These are phyloP conservation scores for Trachelus stipa DNA, from an alignment of 2,888 invertebrate genomes.

Conservation along the genomic window DNA sequence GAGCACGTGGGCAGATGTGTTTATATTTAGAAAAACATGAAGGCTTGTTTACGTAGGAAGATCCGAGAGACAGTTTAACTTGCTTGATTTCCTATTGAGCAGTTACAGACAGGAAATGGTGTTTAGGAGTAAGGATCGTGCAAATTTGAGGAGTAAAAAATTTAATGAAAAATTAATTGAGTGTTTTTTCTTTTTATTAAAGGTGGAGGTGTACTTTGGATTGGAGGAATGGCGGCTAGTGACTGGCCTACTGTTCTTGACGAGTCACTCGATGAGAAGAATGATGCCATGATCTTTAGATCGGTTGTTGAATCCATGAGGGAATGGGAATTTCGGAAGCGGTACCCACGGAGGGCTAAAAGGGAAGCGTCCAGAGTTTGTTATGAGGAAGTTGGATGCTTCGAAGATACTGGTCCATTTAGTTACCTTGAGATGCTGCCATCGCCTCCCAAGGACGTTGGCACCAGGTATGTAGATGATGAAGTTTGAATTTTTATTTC, in stretches of 20 bases:
- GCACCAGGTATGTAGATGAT: conserved; percentile 77
- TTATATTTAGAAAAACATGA: neutral
- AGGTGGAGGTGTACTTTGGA: neutral
- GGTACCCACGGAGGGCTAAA: conserved; percentile 71
- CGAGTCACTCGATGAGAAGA: conserved; percentile 79
- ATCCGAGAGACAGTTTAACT: neutral
- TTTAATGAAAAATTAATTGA: neutral
- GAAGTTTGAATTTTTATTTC: neutral
- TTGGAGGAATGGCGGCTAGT: conserved; percentile 42
- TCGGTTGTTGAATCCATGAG: conserved; percentile 80
- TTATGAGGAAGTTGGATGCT: conserved; percentile 91
- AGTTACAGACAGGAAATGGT: neutral
- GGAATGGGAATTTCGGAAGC: conserved; percentile 76
- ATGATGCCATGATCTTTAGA: conserved; percentile 78
- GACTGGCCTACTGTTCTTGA: conserved; percentile 71
- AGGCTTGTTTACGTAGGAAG: neutral
- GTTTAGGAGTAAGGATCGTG: neutral
- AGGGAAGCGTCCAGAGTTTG: conserved; percentile 86
- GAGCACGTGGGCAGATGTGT: neutral
- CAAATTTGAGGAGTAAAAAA: neutral
- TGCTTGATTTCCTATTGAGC: neutral
- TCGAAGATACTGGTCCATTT: conserved; percentile 90
- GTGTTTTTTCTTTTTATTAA: neutral
- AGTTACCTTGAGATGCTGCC: conserved; percentile 92
- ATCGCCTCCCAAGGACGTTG: conserved; percentile 86